phyloP scores from a whole-genome alignment of 2,113 vertebrate species.

The Heterotilapia buettikoferi region DNA sequence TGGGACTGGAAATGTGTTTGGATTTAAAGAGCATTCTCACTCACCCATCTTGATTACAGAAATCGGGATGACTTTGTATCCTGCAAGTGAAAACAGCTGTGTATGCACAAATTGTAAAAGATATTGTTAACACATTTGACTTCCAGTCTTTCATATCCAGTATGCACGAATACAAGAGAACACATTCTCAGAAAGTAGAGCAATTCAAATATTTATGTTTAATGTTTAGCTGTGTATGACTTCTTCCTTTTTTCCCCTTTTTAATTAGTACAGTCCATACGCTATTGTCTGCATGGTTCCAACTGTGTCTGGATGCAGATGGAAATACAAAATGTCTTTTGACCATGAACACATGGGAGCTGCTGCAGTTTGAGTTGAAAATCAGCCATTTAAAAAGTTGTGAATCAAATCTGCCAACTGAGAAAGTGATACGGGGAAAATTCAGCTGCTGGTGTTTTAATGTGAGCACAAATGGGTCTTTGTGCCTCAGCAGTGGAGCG shows the following conservation, averaged over 20 bases:
- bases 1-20: slow-evolving; percentile 37
- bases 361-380: not conserved
- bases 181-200: not conserved
- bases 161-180: not conserved
- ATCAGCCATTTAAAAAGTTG: not conserved
- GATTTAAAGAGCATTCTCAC: slow-evolving; percentile 7
- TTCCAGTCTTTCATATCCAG: not conserved
- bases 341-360: not conserved
- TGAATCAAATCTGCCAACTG: not conserved
- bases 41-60: not conserved
- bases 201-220: not conserved
- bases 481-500: not conserved
- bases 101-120: not conserved
- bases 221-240: not conserved
- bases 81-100: slow-evolving; percentile 3
- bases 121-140: not conserved
- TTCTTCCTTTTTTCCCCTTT: rapidly evolving
- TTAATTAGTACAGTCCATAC: not conserved
- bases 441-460: not conserved
- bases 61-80: not conserved
- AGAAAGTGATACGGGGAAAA: not conserved
- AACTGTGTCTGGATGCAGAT: not conserved
- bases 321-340: not conserved
- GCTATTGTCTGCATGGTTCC: not conserved
- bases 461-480: slow-evolving; percentile 7